Evolutionary conservation across 2,888 invertebrate genomes (phyloP).

Genomic region (Capitulum mitella): DNA sequence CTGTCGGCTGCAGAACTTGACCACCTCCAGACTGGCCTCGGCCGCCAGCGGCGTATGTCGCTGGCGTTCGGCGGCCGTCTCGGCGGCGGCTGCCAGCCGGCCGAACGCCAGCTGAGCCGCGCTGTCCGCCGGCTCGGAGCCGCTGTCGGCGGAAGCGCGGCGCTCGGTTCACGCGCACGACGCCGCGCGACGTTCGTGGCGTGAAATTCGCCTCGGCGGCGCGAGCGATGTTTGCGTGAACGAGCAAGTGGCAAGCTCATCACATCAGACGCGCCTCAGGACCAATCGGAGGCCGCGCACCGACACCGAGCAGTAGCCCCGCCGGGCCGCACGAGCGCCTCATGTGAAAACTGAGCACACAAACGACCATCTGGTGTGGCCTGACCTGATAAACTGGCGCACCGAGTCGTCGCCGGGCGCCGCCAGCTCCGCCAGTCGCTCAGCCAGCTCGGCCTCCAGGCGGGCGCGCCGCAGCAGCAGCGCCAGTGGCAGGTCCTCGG

Average conservation of each 20-base stretch:
- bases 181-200: no score
- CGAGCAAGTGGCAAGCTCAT: no score
- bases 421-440: background rate
- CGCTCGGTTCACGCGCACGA: no score
- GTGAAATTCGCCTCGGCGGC: no score
- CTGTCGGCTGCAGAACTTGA: slow-evolving; percentile 33
- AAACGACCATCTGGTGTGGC: no score
- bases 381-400: background rate
- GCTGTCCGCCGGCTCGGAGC: background rate
- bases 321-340: no score
- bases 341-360: no score
- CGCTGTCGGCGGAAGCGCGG: no score
- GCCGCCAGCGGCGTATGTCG: background rate
- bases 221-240: no score
- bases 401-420: background rate
- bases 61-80: background rate
- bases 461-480: background rate
- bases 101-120: background rate
- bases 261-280: no score
- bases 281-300: no score
- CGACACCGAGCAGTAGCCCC: no score
- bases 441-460: background rate
- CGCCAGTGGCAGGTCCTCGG: background rate
- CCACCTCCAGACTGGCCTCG: slow-evolving; percentile 29
- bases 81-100: background rate